These are phyloP conservation scores for Lysandra coridon DNA, from an alignment of 2,888 invertebrate species.

Conservation along the genomic window DNA sequence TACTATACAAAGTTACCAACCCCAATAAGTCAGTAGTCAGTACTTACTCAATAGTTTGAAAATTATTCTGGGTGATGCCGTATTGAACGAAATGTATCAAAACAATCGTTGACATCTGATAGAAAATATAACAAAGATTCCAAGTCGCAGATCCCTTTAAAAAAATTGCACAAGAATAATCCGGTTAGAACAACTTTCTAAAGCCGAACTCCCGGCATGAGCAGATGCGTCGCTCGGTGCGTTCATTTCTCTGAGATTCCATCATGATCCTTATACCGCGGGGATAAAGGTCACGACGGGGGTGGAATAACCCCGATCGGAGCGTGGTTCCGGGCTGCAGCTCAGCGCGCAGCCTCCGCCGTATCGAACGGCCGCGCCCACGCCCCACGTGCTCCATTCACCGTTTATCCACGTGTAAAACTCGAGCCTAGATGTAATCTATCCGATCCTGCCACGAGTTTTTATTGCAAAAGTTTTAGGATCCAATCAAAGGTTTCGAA, in stretches of 20 bases:
- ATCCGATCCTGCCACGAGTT: neutral
- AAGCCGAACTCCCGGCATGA: neutral
- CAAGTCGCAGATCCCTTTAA: neutral
- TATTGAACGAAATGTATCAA: too few species aligned
- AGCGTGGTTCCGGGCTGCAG: constrained; percentile 48
- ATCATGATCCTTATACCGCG: neutral
- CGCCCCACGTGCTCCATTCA: constrained; percentile 53
- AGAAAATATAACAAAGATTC: neutral
- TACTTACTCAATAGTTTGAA: too few species aligned
- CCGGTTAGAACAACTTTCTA: neutral
- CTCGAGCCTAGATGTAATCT: constrained; percentile 21
- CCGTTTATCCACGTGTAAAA: constrained; percentile 49
- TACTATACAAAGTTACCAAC: too few species aligned
- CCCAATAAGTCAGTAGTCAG: too few species aligned
- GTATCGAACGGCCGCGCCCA: constrained; percentile 55
- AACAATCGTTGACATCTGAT: neutral
- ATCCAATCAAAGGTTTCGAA: neutral
- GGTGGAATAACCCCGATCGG: constrained; percentile 22
- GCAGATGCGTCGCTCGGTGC: constrained; percentile 32
- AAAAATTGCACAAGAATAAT: neutral
- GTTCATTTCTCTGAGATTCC: neutral
- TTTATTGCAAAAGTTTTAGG: neutral
- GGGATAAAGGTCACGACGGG: constrained; percentile 51
- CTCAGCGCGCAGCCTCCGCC: constrained; percentile 56
- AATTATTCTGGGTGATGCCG: too few species aligned